A percentile compares a stretch with the other conserved stretches of the same genome.
Evolutionary conservation across 2,113 vertebrate species (phyloP).

Genomic region (Menura novaehollandiae): DNA sequence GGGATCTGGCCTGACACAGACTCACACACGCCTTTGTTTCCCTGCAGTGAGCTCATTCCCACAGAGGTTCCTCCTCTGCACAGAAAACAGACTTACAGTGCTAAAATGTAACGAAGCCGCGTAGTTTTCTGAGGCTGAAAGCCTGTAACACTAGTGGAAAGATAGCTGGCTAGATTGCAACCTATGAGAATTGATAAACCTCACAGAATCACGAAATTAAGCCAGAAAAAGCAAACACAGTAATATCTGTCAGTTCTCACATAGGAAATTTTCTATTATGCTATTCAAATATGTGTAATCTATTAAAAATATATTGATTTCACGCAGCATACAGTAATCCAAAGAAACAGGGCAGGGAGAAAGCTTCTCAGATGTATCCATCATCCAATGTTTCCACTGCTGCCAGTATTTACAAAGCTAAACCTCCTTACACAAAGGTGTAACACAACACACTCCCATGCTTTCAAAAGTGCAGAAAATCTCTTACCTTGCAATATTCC

Average conservation of each 20-base stretch:
- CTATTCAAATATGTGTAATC: neutral
- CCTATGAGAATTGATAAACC: neutral
- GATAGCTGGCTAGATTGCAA: neutral
- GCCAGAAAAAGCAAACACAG: neutral
- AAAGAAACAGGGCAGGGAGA: neutral
- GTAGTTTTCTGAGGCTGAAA: neutral
- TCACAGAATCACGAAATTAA: neutral
- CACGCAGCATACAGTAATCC: fast-evolving
- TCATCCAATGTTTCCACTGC: neutral
- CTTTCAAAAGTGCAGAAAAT: neutral
- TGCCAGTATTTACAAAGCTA: neutral
- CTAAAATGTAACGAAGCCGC: slow-evolving; percentile 9
- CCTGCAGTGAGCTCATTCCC: neutral
- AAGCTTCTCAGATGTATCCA: neutral
- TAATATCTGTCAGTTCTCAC: neutral
- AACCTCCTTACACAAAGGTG: neutral
- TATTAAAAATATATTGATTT: neutral
- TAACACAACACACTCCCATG: neutral
- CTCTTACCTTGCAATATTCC: slow-evolving; percentile 73
- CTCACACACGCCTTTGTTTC: neutral
- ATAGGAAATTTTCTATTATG: neutral
- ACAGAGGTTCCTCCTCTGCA: neutral
- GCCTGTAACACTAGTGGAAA: neutral
- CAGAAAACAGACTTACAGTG: neutral
- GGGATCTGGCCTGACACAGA: neutral